Base-by-base conservation (phyloP, 2,113 vertebrate species). In the Melanerpes aurifrons region DNA sequence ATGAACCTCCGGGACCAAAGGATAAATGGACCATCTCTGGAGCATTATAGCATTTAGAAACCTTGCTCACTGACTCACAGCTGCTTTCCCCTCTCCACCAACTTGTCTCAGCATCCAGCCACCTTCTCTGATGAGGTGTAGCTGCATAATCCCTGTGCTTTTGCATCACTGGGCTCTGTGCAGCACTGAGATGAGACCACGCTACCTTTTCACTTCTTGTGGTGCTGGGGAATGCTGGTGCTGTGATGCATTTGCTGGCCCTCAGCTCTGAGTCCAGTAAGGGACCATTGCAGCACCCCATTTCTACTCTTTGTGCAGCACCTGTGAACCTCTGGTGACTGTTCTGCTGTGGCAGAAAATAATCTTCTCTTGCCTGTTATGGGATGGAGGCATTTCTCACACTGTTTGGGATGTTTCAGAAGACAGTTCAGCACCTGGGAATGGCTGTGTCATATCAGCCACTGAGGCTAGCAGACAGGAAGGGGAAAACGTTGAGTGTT, bases 1-100 rank as follows among this genome's bases (percentile, higher is more conserved):
- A 83, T 95, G 91, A 95, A 94, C 93, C 84, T 94, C 91, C 7
- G 21, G 94, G 95, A 86, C 87, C 82, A 90, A 95, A 82, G 91
- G 82, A 94, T 92, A 96, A 96, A 93, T 54, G 50, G 66, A 66
- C 66, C 66, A 69, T 80, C 69, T 79, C 89, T 89, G 86, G 82
- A 94, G 69, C 72, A 82, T 91, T 88, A 74, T 4, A 91, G 67
- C 40, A 50, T 57, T 94, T 89, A 86, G 69, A 93, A 94, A 75
- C 61, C 71, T 95, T 8, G 1, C 69, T 89, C 61, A 69, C 61
- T 78, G 86, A 84, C 92, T 96, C 93, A 86, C 68, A 75, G 75
- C 69, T 92, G 15, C 64, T 59, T 90, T 45, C 70, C 59, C 47
- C 75, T n/a, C 48, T 83, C 76, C 47, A 84, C 69, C 57, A 88